Base-by-base conservation (phyloP, 2,113 vertebrate genomes). In the Ochotona curzoniae region DNA sequence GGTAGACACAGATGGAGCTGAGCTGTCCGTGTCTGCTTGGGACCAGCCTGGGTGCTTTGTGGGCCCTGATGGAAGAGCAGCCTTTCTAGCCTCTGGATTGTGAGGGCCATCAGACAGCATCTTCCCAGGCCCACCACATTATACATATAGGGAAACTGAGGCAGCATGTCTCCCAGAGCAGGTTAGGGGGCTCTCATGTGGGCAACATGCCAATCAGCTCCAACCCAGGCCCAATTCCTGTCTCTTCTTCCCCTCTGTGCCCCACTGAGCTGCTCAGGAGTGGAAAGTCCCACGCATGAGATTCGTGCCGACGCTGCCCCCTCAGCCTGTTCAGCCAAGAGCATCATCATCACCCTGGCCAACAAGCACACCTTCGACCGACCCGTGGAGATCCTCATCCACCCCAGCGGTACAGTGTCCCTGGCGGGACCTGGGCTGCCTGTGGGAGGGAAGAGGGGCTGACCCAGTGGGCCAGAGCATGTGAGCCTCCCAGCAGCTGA, bases 291-390 rank as follows among this genome's bases (percentile, higher is more conserved):
- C 0, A 99, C 99, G 0, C 99, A 99, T 0, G 98, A 99, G 96
- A 99, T 99, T 95, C 98, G 99, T 32, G 99, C 99, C 0, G 99
- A 99, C 0, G 99, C 99, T 0, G 98, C 99, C 93, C 99, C 99
- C 1, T 98, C 97, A 0, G 99, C 99, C 17, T 96, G 89, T 94
- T 99, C 99, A 0, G 99, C 99, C 96, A 98, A 97, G 95, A 99
- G 99, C 89, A 98, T 99, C 2, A 71, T 99, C 79, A 98, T 99
- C 98, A 99, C 99, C 0, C 97, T 99, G 97, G 99, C 99, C 73
- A 98, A 99, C 89, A 99, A 98, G 89, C 99, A 99, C 96, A 99
- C 99, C 51, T 99, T 99, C 0, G 99, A 99, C 98, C 98, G 98
- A 38, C 99, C 99, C 0, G 99, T 99, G 95, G 98, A 99, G 95